These are phyloP conservation scores for Tridacna gigas DNA, from an alignment of 2,888 invertebrate genomes.

Conservation along the genomic window DNA sequence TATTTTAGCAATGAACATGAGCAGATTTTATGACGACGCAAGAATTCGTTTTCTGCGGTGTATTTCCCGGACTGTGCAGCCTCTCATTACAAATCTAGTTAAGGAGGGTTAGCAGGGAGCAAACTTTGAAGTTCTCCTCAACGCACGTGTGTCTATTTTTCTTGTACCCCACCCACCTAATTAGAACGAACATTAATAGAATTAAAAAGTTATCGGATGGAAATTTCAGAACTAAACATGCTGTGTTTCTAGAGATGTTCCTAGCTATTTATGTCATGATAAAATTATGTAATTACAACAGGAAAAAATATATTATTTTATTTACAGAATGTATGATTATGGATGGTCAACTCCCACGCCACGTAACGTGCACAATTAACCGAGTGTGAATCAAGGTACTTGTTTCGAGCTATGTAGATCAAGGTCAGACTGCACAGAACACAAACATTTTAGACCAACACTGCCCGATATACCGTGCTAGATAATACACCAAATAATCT, in stretches of 20 bases:
- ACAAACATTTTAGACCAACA: too few species aligned
- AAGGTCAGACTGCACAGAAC: too few species aligned
- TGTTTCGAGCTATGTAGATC: too few species aligned
- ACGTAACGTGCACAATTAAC: too few species aligned
- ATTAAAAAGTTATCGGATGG: slow-evolving; percentile 39
- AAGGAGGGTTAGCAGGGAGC: slow-evolving; percentile 1
- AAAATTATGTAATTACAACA: background rate
- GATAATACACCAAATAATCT: too few species aligned
- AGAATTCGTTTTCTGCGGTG: background rate
- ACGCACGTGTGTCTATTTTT: slow-evolving; percentile 37
- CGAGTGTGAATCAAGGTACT: too few species aligned
- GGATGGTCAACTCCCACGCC: too few species aligned
- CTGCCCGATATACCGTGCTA: too few species aligned
- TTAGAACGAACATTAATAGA: slow-evolving; percentile 45
- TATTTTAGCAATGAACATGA: too few species aligned
- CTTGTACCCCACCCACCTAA: slow-evolving; percentile 34
- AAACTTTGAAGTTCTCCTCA: slow-evolving; percentile 25
- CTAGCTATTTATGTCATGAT: background rate
- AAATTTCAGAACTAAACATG: slow-evolving; percentile 5
- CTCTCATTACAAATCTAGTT: slow-evolving; percentile 20
- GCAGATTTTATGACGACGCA: too few species aligned
- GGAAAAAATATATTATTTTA: background rate
- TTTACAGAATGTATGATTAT: background rate
- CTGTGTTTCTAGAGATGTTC: background rate
- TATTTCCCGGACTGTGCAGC: background rate